Evolutionary conservation across 1,140 invertebrate species (phyloP), one percentile per base, ranked within the genome.

Genomic region (Vanessa tameamea): DNA sequence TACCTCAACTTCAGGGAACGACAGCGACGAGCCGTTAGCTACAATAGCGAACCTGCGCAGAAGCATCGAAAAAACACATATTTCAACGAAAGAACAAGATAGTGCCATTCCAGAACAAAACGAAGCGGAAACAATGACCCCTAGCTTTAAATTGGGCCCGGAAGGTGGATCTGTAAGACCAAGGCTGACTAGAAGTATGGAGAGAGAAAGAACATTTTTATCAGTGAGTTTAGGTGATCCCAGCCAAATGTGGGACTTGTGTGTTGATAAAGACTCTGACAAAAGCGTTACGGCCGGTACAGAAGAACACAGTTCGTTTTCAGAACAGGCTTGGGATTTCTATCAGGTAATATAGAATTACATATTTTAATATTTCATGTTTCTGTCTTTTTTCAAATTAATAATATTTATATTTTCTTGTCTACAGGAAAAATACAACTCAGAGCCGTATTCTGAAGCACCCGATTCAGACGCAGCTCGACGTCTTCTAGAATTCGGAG

Each of bases 361-460:
- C n/a, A 55, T 16, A 16, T 9, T 16, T 55, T n/a, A n/a, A n/a
- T 8, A 55, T 55, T 55, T 55, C 0, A 4, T 2, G 48, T 50
- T 50, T 14, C 48, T 50, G 9, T 2, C 15, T 5, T 50, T 11
- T 55, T 20, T n/a, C 16, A 55, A 16, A 16, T 66, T 66, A 51
- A 37, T 61, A 61, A 37, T 59, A 2, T 59, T 11, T 55, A 7
- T 61, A 14, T 68, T 76, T 76, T 76, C 47, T 76, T 87, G 79
- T 89, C 90, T 90, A 65, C 86, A 97, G 96, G 97, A 98, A 90
- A 97, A 97, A 88, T 98, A 98, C 87, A 95, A 97, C 87, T 98
- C 97, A 72, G 97, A 98, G 85, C 95, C 97, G 16, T 98, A 98
- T 87, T 98, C 97, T 72, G 97, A 98, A 92, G 95, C 96, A n/a